A percentile compares a stretch with the other conserved stretches of the same genome.
These are phyloP conservation scores for Sakesphorus luctuosus DNA, from an alignment of 2,113 vertebrate genomes.

Conservation along the genomic window DNA sequence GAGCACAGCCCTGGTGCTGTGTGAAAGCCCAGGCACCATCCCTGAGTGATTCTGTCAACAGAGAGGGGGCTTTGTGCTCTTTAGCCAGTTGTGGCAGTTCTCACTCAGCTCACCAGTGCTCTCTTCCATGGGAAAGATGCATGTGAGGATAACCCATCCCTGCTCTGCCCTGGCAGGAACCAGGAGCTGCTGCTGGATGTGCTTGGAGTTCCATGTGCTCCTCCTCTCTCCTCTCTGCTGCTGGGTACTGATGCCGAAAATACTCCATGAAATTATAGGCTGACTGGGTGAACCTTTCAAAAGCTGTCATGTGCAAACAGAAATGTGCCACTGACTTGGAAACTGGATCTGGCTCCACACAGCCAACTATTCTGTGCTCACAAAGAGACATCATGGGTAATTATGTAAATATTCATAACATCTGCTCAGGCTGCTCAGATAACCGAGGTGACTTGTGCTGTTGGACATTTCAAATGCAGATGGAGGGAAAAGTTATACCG, in stretches of 20 bases:
- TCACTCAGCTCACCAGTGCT: not conserved
- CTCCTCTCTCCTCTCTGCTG: not conserved
- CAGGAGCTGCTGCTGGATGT: not conserved
- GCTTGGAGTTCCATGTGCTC: not conserved
- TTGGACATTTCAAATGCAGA: conserved; percentile 5
- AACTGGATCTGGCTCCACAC: conserved; percentile 50
- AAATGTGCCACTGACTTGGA: conserved; percentile 62
- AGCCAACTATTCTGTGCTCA: conserved; percentile 58
- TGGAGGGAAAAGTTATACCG: conserved; percentile 56
- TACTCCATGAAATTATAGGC: conserved; percentile 55
- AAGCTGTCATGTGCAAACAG: conserved; percentile 63
- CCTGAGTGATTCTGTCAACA: not conserved
- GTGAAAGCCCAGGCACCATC: not conserved
- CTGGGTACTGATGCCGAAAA: conserved; percentile 45
- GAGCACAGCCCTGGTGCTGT: not conserved
- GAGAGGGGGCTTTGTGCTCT: not conserved
- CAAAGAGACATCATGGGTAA: conserved; percentile 53
- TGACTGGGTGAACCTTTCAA: conserved; percentile 65
- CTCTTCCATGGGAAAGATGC: not conserved
- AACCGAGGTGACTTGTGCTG: not conserved
- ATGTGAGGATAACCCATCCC: not conserved
- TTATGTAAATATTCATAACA: conserved; percentile 61
- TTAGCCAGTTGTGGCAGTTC: not conserved
- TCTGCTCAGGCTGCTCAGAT: conserved; percentile 34
- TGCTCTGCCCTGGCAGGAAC: not conserved